Conservation (phyloP, 2,888 invertebrate genomes). For the Ichneumon xanthorius region DNA sequence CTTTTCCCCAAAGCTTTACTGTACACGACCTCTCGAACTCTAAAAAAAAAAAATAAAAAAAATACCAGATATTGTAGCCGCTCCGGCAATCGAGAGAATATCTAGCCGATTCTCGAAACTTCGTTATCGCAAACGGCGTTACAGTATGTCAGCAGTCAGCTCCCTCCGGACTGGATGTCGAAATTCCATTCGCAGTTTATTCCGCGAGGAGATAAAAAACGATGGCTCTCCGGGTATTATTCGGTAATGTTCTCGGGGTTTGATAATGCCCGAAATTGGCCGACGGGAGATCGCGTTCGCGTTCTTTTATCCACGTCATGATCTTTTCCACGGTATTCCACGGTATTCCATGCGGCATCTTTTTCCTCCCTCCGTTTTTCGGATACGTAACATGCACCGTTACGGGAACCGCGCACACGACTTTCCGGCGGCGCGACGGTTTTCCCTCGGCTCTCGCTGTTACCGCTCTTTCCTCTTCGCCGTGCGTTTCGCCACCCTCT, state of each 20-base stretch:
- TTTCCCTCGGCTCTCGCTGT: conserved; percentile 19
- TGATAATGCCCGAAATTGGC: conserved; percentile 61
- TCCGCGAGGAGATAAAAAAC: conserved; percentile 48
- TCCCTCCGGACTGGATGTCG: conserved; percentile 43
- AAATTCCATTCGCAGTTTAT: conserved; percentile 66
- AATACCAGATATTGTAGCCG: neutral
- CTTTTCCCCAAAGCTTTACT: neutral
- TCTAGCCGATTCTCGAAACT: neutral
- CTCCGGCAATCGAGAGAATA: conserved; percentile 17
- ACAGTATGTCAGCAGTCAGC: conserved; percentile 8
- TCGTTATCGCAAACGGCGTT: conserved; percentile 5
- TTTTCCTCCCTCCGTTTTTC: conserved; percentile 31
- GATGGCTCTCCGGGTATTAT: conserved; percentile 41
- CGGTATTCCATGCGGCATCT: conserved; percentile 3
- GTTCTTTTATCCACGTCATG: conserved; percentile 54
- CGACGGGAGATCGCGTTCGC: conserved; percentile 31
- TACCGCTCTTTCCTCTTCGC: conserved; percentile 28
- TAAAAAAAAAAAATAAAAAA: neutral
- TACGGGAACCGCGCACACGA: conserved; percentile 32
- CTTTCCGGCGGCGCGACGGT: conserved; percentile 5
- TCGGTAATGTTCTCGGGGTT: conserved; percentile 55
- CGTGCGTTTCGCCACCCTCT: conserved; percentile 22
- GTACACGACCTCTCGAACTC: neutral
- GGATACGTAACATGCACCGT: conserved; percentile 37
- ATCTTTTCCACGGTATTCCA: conserved; percentile 40